Evolutionary conservation across 2,113 vertebrate species (phyloP), one percentile per base, ranked within the genome.

Genomic region (Rhinichthys klamathensis): DNA sequence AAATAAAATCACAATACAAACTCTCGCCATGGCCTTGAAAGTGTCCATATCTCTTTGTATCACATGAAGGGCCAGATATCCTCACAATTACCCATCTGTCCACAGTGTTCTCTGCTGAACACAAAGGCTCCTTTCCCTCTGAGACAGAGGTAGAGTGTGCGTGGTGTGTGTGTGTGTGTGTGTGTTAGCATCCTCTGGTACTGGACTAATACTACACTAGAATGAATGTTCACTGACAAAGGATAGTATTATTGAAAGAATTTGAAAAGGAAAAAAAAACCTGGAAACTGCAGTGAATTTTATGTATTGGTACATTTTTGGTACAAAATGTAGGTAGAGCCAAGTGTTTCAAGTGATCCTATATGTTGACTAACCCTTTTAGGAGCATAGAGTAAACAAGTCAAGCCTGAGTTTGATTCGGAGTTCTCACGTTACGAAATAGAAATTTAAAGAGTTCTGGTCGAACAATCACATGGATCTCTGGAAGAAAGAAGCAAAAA

Each of bases 11-110:
- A 46, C 70, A 73, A 27, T 74, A 4, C 41, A 74, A 27, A 74
- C 41, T 54, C 27, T 32, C 8, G 4, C 27, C 3, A 23, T 23
- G 35, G 69, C 49, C 74, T 54, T 54, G 49, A 27, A 76, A 51
- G 41, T 30, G 74, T 27, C 49, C 49, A 21, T 51, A 76, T 76
- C 16, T 76, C 46, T 76, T 27, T 54, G 25, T 76, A 49, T 76
- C n/a, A 76, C 46, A 51, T 10, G n/a, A 51, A 16, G 8, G 27
- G 46, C 15, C 27, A 54, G 27, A 54, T 76, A 46, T 27, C 25
- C 74, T 76, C 27, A 51, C 15, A 32, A 4, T 76, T 51, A 76
- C 13, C 74, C 15, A 51, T 76, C 74, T 76, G 74, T 76, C 74
- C 74, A 76, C 46, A 76, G 49, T 2, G 3, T 18, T 74, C 6